Base-by-base conservation (phyloP, 2,888 invertebrate genomes). In the Leucoma salicis region DNA sequence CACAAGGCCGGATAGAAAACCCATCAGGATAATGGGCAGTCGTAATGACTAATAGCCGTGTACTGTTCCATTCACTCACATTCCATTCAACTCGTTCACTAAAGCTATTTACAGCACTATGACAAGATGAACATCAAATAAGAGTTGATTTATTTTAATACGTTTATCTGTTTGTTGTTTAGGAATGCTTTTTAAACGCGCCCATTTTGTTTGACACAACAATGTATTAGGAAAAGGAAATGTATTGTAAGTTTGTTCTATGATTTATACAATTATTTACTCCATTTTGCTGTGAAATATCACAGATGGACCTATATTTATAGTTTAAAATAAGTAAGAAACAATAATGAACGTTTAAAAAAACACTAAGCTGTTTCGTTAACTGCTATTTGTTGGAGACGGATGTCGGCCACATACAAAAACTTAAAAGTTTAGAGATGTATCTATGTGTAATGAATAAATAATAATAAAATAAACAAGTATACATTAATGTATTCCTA, bases 11-110 rank as follows among this genome's bases (percentile, higher is more conserved):
- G 77, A 74, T 77, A 74, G 74, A 76, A 74, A 77, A 77, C 74
- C 82, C 80, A 82, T 82, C 81, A 80, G 80, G 77, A 78, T 84
- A 81, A 82, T 82, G 72, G 74, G 57, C 58, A 67, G 64, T 70
- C 64, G 70, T 72, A 73, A 76, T 81, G 76, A 80, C 77, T 81
- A 82, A 84, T 82, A 78, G 74, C 60, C 57, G 61, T 66, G 60
- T 45, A 33, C 32, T 60, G 70, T 72, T 75, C 70, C 78, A 74
- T 80, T 82, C 82, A 74, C 67, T 76, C 67, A 54, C 73, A 71
- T 72, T 64, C 73, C 68, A 72, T 75, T 75, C 75, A 74, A 57
- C 61, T 57, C 57, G 51, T 63, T 66, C 68, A 56, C 57, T 70
- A 60, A 50, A 42, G 57, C 63, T 66, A 67, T 72, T 70, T 70